Conservation (phyloP, 2,113 vertebrate species). For the Brachirus orientalis region DNA sequence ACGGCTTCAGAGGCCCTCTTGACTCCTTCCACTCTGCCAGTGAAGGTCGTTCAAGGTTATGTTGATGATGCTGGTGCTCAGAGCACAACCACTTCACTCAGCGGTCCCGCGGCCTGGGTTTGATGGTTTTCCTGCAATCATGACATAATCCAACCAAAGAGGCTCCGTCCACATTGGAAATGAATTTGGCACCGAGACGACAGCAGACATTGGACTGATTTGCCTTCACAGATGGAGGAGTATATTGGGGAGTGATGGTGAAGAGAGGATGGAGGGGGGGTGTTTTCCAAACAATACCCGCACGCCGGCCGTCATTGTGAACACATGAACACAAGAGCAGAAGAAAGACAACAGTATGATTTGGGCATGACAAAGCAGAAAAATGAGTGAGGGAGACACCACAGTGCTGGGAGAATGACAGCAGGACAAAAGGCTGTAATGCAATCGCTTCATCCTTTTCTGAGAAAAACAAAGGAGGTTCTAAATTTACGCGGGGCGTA, state of each 20-base stretch:
- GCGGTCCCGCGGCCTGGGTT: conserved; percentile 21
- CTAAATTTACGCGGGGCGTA: conserved; percentile 7
- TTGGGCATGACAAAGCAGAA: conserved; percentile 49
- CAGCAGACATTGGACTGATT: conserved; percentile 48
- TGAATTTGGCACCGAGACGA: conserved; percentile 49
- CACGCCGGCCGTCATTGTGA: conserved; percentile 36
- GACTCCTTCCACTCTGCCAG: conserved; percentile 35
- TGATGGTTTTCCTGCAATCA: conserved; percentile 62
- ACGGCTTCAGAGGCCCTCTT: conserved; percentile 7
- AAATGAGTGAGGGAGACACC: conserved; percentile 34
- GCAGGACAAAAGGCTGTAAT: conserved; percentile 62
- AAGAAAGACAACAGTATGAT: conserved; percentile 39
- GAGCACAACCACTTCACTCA: conserved; percentile 52
- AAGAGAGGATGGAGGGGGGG: conserved; percentile 9
- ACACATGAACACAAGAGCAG: conserved; percentile 49
- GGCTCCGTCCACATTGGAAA: conserved; percentile 49
- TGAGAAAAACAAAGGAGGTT: conserved; percentile 44
- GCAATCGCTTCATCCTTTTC: conserved; percentile 51
- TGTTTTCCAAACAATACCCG: conserved; percentile 26
- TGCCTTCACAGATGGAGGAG: conserved; percentile 56
- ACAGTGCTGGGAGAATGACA: conserved; percentile 49
- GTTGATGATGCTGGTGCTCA: conserved; percentile 55
- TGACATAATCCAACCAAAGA: conserved; percentile 50
- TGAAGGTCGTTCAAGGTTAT: conserved; percentile 81
- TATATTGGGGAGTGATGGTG: conserved; percentile 43